These are phyloP conservation scores for Myotis vivesi DNA, from an alignment of 2,797 vertebrate species.

Conservation along the genomic window DNA sequence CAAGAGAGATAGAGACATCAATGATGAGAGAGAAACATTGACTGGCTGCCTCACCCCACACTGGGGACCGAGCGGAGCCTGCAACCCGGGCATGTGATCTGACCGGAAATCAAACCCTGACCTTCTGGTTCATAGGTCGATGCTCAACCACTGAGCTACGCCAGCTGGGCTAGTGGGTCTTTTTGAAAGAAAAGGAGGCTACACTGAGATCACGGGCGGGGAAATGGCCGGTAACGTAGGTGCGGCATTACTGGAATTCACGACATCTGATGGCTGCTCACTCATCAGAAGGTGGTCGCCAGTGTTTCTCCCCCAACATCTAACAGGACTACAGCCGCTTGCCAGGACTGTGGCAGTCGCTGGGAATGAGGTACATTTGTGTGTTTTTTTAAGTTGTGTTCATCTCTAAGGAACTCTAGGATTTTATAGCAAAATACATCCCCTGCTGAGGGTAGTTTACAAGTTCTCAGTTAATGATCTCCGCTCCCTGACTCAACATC, in stretches of 20 bases:
- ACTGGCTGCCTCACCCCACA: too few relatives aligned
- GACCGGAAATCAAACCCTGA: too few relatives aligned
- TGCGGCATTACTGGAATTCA: accelerated
- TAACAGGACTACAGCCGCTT: accelerated
- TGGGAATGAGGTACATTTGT: neutral
- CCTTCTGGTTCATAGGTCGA: too few relatives aligned
- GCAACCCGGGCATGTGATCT: too few relatives aligned
- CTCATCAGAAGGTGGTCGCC: neutral
- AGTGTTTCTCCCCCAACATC: neutral
- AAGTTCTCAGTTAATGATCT: neutral
- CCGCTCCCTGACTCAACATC: neutral
- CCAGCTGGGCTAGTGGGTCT: too few relatives aligned
- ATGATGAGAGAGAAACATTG: too few relatives aligned
- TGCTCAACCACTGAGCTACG: too few relatives aligned
- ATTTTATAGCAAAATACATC: neutral
- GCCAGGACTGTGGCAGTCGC: neutral
- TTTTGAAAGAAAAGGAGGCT: neutral
- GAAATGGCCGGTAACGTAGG: neutral
- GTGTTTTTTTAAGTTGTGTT: neutral
- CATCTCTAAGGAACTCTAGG: neutral
- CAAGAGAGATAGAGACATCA: too few relatives aligned
- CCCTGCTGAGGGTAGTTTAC: neutral
- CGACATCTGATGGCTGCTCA: neutral
- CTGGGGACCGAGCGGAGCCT: too few relatives aligned
- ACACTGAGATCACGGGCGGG: neutral